phyloP scores from a whole-genome alignment of 30 jellyfish, hydroid and myxozoan species.

The Aurelia sp. region DNA sequence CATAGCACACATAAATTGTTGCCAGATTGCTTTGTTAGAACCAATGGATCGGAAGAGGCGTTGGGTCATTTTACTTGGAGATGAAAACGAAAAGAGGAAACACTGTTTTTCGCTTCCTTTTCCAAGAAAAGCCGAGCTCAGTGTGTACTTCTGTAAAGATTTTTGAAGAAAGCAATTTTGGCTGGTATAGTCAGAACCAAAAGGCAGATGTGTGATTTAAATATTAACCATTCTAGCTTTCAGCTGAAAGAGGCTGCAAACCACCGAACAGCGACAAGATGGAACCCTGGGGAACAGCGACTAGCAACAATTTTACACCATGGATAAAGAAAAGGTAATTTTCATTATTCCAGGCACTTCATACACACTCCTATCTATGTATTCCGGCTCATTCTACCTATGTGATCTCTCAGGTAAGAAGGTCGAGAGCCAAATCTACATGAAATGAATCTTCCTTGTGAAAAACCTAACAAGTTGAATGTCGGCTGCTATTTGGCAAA shows the following conservation, averaged over 20 bases:
- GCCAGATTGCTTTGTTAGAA: too few species aligned
- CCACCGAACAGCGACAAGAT: conserved; percentile 52
- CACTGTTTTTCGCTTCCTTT: too few species aligned
- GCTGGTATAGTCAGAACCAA: not conserved
- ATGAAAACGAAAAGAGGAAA: not conserved
- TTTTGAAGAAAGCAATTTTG: not conserved
- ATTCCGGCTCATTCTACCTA: too few species aligned
- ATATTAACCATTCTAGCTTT: conserved; percentile 11
- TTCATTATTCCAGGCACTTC: not conserved
- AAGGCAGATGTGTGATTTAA: not conserved
- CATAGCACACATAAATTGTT: too few species aligned
- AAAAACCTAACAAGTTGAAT: too few species aligned
- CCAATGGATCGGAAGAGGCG: too few species aligned
- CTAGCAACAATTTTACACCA: not conserved
- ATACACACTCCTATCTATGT: too few species aligned
- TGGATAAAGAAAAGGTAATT: conserved; percentile 41
- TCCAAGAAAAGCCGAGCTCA: too few species aligned
- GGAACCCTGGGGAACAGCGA: conserved; percentile 54
- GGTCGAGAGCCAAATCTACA: too few species aligned
- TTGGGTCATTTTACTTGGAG: not conserved
- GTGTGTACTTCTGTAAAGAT: not conserved
- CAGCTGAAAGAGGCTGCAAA: conserved; percentile 34
- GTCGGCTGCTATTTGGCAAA: too few species aligned
- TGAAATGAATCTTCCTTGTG: too few species aligned
- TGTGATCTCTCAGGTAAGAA: too few species aligned